These are phyloP conservation scores for Theocolax elegans DNA, from an alignment of 1,140 invertebrate species.

Conservation along the genomic window DNA sequence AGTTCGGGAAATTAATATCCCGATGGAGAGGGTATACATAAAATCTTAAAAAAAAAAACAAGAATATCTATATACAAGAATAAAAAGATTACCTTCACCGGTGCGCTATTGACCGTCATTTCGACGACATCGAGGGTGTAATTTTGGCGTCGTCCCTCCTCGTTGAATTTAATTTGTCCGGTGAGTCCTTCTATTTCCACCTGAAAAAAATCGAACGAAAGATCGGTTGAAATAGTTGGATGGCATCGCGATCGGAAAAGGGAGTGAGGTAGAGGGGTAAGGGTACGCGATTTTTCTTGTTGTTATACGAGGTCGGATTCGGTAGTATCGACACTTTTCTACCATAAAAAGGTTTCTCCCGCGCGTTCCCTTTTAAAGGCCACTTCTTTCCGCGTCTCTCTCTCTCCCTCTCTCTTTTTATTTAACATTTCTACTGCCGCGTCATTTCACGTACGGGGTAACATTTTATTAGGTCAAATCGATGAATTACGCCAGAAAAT, in stretches of 20 bases:
- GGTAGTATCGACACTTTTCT: constrained; percentile 39
- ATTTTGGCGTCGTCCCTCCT: constrained; percentile 86
- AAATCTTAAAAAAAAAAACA: constrained; percentile 3
- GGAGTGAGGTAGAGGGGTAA: too few relatives aligned
- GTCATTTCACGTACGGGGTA: constrained; percentile 33
- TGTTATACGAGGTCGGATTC: constrained; percentile 28
- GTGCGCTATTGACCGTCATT: constrained; percentile 88
- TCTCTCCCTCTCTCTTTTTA: constrained; percentile 10
- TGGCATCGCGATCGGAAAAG: not conserved
- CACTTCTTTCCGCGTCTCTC: not conserved
- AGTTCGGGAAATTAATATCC: too few relatives aligned
- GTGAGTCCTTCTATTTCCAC: constrained; percentile 92
- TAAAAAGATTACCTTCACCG: constrained; percentile 77
- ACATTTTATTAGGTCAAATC: constrained; percentile 42
- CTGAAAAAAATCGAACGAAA: constrained; percentile 68
- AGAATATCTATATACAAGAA: not conserved
- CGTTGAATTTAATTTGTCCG: constrained; percentile 88
- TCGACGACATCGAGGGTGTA: constrained; percentile 94
- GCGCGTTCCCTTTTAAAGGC: constrained; percentile 29
- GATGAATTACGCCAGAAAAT: constrained; percentile 39
- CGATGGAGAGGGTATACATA: too few relatives aligned
- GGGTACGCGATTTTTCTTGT: constrained; percentile 27
- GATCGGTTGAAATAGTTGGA: constrained; percentile 14
- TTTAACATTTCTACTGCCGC: constrained; percentile 35
- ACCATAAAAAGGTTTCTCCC: constrained; percentile 28